phyloP scores from a whole-genome alignment of 1,140 invertebrate genomes.

The Lasaia peninsularis region DNA sequence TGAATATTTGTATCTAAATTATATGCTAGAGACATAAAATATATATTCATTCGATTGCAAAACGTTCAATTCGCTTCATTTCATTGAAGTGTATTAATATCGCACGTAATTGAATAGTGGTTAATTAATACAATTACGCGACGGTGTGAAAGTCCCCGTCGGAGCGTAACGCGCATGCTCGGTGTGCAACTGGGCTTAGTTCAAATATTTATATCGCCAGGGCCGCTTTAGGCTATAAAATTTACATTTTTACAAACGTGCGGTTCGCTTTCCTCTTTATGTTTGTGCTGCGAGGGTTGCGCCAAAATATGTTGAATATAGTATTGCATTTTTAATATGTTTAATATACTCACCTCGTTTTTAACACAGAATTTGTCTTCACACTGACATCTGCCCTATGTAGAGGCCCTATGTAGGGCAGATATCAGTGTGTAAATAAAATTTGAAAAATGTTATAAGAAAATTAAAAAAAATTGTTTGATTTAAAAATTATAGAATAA shows the following conservation, averaged over 20 bases:
- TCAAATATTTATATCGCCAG: conserved; percentile 57
- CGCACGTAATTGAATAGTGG: background rate
- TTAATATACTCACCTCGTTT: too few relatives aligned
- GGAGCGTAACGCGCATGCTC: conserved; percentile 34
- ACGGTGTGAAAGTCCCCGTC: conserved; percentile 28
- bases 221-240: conserved; percentile 63
- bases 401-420: too few relatives aligned
- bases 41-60: background rate
- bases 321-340: conserved; percentile 13
- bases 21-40: too few relatives aligned
- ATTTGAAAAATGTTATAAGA: too few relatives aligned
- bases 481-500: too few relatives aligned
- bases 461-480: too few relatives aligned
- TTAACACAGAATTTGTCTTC: too few relatives aligned
- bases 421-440: too few relatives aligned
- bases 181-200: conserved; percentile 39
- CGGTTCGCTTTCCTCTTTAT: conserved; percentile 25
- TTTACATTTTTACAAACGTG: conserved; percentile 63
- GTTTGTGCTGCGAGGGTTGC: conserved; percentile 23
- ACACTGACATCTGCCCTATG: too few relatives aligned
- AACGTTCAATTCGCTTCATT: background rate
- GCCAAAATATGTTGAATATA: conserved; percentile 18
- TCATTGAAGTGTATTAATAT: background rate
- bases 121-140: background rate
- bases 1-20: too few relatives aligned